Conservation (phyloP, 2,797 vertebrate species). For the Onychomys leucogaster region DNA sequence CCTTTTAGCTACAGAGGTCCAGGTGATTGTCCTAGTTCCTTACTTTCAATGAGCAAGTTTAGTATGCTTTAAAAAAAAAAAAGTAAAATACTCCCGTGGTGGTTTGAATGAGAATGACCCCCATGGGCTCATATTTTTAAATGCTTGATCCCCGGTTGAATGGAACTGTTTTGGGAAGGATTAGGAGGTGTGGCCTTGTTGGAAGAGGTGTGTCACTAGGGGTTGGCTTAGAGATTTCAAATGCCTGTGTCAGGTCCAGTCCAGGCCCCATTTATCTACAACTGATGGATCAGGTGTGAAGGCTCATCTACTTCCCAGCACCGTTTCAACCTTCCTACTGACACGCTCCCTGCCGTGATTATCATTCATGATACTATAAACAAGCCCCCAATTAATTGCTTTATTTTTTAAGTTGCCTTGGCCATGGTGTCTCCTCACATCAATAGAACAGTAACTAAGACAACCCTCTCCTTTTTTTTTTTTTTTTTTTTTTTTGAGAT, state of each 20-base stretch:
- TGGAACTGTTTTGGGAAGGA: background rate
- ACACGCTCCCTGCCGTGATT: too few relatives aligned
- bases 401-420: background rate
- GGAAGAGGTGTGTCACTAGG: background rate
- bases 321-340: background rate
- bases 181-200: background rate
- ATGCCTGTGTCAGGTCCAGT: background rate
- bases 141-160: too few relatives aligned
- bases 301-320: too few relatives aligned
- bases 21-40: background rate
- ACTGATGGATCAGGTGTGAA: background rate
- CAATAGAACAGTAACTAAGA: background rate
- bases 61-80: background rate
- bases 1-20: background rate
- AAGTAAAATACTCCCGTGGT: background rate
- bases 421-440: background rate
- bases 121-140: background rate
- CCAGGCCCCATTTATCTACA: background rate
- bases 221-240: background rate
- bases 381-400: background rate
- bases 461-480: too few relatives aligned
- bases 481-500: too few relatives aligned
- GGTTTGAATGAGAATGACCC: background rate
- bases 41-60: background rate
- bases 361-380: too few relatives aligned